Evolutionary conservation across 2,797 vertebrate genomes (phyloP).

Genomic region (Enteromius fasciolatus): DNA sequence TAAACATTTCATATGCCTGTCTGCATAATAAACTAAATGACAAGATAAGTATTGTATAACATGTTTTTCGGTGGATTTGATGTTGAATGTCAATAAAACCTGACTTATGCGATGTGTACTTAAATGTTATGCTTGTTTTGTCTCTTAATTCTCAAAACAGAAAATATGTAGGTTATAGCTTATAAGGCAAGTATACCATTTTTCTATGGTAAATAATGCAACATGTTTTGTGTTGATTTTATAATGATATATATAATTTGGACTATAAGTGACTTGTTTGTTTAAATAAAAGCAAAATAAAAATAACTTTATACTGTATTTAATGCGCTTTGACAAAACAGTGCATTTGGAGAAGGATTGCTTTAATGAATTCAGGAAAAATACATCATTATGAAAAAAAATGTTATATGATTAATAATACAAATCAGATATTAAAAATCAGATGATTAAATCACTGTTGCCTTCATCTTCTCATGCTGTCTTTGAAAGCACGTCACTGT

Average conservation of each 20-base stretch:
- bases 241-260: neutral
- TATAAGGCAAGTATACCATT: neutral
- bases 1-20: slow-evolving; percentile 57
- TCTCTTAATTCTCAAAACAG: neutral
- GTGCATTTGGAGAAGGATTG: slow-evolving; percentile 6
- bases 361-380: slow-evolving; percentile 16
- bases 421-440: neutral
- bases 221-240: neutral
- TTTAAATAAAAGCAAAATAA: neutral
- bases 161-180: neutral
- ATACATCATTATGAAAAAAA: neutral
- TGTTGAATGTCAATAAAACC: slow-evolving; percentile 75
- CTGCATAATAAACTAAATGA: slow-evolving; percentile 70
- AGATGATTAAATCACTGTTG: slow-evolving; percentile 12
- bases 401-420: neutral
- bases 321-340: neutral
- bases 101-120: neutral
- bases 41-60: slow-evolving; percentile 77
- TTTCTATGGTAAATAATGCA: neutral
- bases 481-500: neutral
- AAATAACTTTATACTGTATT: neutral
- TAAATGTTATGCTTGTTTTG: neutral
- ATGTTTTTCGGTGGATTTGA: slow-evolving; percentile 69
- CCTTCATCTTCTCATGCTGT: neutral
- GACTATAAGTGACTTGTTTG: neutral